Percentiles rank a stretch among this genome's conserved stretches.
phyloP scores from a whole-genome alignment of 2,113 vertebrate species.

The Ornithorhynchus anatinus region DNA sequence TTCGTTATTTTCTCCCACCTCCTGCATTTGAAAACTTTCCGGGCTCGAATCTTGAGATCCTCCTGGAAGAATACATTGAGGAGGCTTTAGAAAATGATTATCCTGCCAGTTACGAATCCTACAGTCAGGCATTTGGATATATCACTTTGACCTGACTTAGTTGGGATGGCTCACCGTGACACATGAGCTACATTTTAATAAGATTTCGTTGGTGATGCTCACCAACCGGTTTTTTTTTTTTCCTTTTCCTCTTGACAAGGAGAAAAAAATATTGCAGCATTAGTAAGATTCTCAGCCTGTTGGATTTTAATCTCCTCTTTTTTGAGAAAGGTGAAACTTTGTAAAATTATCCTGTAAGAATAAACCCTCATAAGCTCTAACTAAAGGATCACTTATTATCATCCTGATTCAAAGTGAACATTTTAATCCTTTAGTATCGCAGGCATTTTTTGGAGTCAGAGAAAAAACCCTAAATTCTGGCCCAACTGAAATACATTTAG shows the following conservation, averaged over 20 bases:
- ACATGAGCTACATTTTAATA: conserved; percentile 24
- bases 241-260: conserved; percentile 8
- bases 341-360: conserved; percentile 21
- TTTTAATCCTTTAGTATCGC: conserved; percentile 22
- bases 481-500: background rate
- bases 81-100: conserved; percentile 6
- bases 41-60: background rate
- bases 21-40: background rate
- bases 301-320: conserved; percentile 17
- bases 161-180: background rate
- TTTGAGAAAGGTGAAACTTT: conserved; percentile 13
- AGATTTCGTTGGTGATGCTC: conserved; percentile 4
- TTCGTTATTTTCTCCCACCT: background rate
- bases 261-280: conserved; percentile 8
- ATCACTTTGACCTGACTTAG: conserved; percentile 8
- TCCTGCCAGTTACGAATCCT: background rate
- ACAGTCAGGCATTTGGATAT: background rate
- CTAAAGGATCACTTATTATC: conserved; percentile 35
- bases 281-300: conserved; percentile 26
- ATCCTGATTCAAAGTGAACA: conserved; percentile 6
- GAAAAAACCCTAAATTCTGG: no score
- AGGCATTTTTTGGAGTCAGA: no score
- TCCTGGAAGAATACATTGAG: background rate
- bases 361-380: conserved; percentile 13
- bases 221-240: background rate